Evolutionary conservation across 2,888 invertebrate species (phyloP), one percentile per base, ranked within the genome.

Genomic region (Scaeva pyrastri): DNA sequence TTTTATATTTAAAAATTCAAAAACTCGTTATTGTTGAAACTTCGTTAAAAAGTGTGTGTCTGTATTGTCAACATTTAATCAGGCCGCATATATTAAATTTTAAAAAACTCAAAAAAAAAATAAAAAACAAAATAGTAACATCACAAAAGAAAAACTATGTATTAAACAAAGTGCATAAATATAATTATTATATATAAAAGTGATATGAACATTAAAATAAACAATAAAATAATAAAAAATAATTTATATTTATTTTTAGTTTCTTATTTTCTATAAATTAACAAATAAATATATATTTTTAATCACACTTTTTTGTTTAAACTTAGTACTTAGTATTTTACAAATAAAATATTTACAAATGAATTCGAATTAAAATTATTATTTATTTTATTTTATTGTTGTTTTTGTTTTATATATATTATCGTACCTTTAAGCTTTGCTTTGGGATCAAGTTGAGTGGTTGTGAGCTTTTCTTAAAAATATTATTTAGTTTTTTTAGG

Each of bases 1-100:
- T 52, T 12, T 23, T 10, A 31, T 45, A 45, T 64, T n/a, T 26
- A 39, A 39, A n/a, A 21, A 64, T 36, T 50, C 36, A 52, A 8
- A 68, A 68, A 66, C 19, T 31, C 26, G 16, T 70, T 16, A 64
- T 21, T 8, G 43, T 48, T 50, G n/a, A 21, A 31, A 48, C 56
- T 74, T 78, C 60, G 16, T 56, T 56, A 41, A 7, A 62, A 62
- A 60, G 55, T 74, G 21, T 74, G 21, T 55, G 6, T 68, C 68
- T 73, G 58, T 84, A 84, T 84, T 84, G 84, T 84, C 84, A 84
- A 79, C 79, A 71, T 80, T 79, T 52, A 75, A 71, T 70, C 26
- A 84, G 74, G 80, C 58, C 71, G 64, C 64, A 66, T 31, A 74
- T 39, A 45, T 43, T 66, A 41, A 26, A 23, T 43, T 43, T n/a